Base-by-base conservation (phyloP, 2,888 invertebrate genomes). In the Ophraella communa region DNA sequence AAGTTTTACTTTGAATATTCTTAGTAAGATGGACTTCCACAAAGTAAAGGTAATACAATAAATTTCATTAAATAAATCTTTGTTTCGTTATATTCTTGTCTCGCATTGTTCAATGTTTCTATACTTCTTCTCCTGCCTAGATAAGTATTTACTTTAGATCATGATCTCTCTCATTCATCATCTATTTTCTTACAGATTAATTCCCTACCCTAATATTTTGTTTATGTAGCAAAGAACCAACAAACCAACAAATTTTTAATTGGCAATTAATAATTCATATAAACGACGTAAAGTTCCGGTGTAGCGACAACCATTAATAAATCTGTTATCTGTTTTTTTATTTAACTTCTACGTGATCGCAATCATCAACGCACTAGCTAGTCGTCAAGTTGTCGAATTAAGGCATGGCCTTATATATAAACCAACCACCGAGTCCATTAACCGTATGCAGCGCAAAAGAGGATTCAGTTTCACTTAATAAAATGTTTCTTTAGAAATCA, bases 401-500 rank as follows among this genome's bases (percentile, higher is more conserved):
- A 24, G 20, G 20, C 54, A 47, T 55, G 44, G 14, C 54, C 47
- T n/a, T n/a, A 55, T 49, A 55, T 62, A 52, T 55, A 47, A 24
- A 62, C 35, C 14, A 55, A 39, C 21, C 8, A 44, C n/a, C 18
- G 17, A 10, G 35, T 14, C 42, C 42, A 42, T 42, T 42, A 17
- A 42, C 42, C n/a, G n/a, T n/a, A n/a, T n/a, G 45, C 17, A 24
- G 14, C 35, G 21, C 23, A 23, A 7, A 23, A n/a, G 27, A n/a
- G 17, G 55, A 55, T 62, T 62, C 35, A 52, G 39, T 62, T 62
- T 62, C 61, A 61, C 60, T 30, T 24, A 10, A 23, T 24, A 17
- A 39, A 55, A 54, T 62, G n/a, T 54, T 62, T 62, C 54, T 55
- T 55, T 62, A 47, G 61, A 62, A 62, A 62, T 47, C 53, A 18